Evolutionary conservation across 2,888 invertebrate species (phyloP).

Genomic region (Ormyrus nitidulus): DNA sequence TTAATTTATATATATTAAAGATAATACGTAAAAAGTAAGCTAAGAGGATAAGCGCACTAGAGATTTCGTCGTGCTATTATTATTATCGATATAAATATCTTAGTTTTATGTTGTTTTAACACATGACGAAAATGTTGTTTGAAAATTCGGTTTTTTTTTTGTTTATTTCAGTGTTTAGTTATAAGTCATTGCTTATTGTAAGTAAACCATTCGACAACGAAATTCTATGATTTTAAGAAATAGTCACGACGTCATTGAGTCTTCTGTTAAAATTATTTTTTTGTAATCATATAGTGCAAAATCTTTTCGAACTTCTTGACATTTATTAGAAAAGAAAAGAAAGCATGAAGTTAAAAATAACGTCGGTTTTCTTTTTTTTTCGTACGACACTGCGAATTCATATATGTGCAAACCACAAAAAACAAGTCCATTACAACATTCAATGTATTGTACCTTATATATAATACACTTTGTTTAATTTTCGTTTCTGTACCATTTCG

Average conservation of each 20-base stretch:
- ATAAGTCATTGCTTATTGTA: neutral
- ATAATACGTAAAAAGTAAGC: conserved; percentile 39
- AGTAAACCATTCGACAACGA: conserved; percentile 1
- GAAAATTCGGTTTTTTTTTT: conserved; percentile 8
- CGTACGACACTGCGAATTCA: neutral
- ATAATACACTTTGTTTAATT: conserved; percentile 39
- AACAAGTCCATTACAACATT: conserved; percentile 32
- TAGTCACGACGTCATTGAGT: conserved; percentile 28
- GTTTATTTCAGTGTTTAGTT: conserved; percentile 13
- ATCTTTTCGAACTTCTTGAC: conserved; percentile 10
- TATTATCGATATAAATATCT: conserved; percentile 14
- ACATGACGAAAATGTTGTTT: neutral
- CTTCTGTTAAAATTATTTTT: conserved; percentile 27
- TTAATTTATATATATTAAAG: conserved; percentile 42
- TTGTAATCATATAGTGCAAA: conserved; percentile 21
- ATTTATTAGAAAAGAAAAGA: neutral
- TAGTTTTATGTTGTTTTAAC: conserved; percentile 6
- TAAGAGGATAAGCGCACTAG: conserved; percentile 6
- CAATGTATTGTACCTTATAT: conserved; percentile 29
- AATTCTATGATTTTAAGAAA: conserved; percentile 9
- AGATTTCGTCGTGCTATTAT: conserved; percentile 24
- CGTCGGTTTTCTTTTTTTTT: neutral
- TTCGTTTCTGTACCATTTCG: conserved; percentile 38
- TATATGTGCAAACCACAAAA: neutral
- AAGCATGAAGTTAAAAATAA: conserved; percentile 17